Evolutionary conservation across 2,113 vertebrate species (phyloP).

Genomic region (Myrmecophaga tridactyla): DNA sequence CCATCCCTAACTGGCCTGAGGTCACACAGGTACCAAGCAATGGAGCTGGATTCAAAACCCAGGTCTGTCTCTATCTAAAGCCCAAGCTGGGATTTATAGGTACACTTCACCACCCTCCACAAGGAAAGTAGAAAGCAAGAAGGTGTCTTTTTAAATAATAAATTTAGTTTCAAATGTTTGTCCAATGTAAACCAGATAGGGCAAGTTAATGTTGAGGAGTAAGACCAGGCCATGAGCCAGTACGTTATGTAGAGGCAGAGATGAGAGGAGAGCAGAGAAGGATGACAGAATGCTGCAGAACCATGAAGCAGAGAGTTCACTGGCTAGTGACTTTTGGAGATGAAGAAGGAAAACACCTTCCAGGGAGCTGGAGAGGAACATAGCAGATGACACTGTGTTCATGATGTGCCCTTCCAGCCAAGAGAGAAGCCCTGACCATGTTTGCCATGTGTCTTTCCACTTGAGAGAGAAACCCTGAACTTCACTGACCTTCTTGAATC

Average conservation of each 20-base stretch:
- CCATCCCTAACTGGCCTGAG: not conserved
- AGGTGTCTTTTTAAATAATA: not conserved
- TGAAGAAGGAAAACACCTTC: too few relatives aligned
- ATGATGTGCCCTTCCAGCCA: too few relatives aligned
- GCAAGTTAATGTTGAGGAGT: not conserved
- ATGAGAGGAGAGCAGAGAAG: too few relatives aligned
- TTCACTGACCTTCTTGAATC: too few relatives aligned
- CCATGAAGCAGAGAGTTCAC: too few relatives aligned
- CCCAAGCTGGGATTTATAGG: not conserved
- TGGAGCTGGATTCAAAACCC: not conserved
- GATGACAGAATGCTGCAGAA: too few relatives aligned
- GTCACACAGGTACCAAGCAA: not conserved
- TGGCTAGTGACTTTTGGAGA: too few relatives aligned
- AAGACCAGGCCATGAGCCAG: not conserved
- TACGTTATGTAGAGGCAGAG: fast-evolving
- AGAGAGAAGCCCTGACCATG: too few relatives aligned
- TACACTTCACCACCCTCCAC: not conserved
- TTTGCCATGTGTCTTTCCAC: too few relatives aligned
- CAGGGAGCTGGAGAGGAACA: too few relatives aligned
- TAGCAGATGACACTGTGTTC: too few relatives aligned
- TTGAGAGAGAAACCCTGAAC: too few relatives aligned
- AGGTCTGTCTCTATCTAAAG: not conserved
- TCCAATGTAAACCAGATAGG: not conserved
- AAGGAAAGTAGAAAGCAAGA: not conserved
- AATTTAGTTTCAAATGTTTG: not conserved